phyloP scores from a whole-genome alignment of 2,888 invertebrate species.

The Xiphydria camelus region DNA sequence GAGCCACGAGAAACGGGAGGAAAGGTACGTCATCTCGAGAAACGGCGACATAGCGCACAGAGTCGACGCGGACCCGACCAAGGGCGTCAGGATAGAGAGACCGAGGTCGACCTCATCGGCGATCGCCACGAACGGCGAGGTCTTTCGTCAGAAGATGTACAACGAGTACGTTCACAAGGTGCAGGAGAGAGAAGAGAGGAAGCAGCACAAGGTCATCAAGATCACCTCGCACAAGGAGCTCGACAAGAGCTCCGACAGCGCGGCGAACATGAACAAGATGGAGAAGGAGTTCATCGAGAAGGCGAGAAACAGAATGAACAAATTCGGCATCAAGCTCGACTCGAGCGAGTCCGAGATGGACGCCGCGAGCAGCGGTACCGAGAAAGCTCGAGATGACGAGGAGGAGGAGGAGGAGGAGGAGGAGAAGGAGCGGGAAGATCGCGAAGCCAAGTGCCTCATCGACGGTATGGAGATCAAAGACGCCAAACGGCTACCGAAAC shows the following conservation, averaged over 20 bases:
- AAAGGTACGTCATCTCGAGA: conserved; percentile 17
- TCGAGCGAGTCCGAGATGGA: conserved; percentile 68
- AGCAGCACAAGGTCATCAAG: conserved; percentile 79
- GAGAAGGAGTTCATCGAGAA: conserved; percentile 79
- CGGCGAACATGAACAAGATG: conserved; percentile 58
- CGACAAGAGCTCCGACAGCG: conserved; percentile 19
- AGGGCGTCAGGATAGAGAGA: conserved; percentile 16
- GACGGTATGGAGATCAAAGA: conserved; percentile 69
- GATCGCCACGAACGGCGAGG: conserved; percentile 66
- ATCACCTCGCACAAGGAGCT: conserved; percentile 63
- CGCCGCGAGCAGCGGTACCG: conserved; percentile 58
- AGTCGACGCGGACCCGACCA: conserved; percentile 20
- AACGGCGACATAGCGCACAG: conserved; percentile 16
- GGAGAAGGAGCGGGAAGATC: conserved; percentile 43
- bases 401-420: conserved; percentile 31
- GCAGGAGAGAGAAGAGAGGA: conserved; percentile 76
- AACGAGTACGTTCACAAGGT: conserved; percentile 81
- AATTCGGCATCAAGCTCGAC: conserved; percentile 69
- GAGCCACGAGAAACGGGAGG: conserved; percentile 25
- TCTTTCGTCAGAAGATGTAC: conserved; percentile 80
- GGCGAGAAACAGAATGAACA: conserved; percentile 73
- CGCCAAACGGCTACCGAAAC: conserved; percentile 70
- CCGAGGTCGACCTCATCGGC: conserved; percentile 51
- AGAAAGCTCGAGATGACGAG: conserved; percentile 26
- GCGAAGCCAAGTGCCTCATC: conserved; percentile 64